Evolutionary conservation across 2,797 vertebrate species (phyloP), one percentile per base, ranked within the genome.

Genomic region (Alfaro cultratus): DNA sequence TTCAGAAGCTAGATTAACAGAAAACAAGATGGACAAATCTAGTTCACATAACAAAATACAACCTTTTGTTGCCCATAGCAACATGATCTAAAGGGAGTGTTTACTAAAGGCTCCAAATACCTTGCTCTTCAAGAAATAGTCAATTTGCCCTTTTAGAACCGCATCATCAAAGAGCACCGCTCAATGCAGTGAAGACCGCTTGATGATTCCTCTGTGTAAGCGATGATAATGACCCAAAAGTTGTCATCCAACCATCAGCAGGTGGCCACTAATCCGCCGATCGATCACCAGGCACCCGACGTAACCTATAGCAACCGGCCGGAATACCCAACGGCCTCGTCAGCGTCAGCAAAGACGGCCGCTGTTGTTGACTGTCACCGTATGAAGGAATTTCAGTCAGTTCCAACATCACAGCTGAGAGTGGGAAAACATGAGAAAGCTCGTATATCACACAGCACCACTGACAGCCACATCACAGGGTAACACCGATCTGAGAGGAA

Each of bases 251-350:
- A 4, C 76, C 77, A 55, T 79, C 82, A 74, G 74, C 71, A 64
- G 79, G 71, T 39, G 80, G 68, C 60, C 75, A 81, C 85, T 90
- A 75, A 70, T 83, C 74, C 80, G 78, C 12, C 53, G 79, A 91
- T 91, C 26, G 74, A 90, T 88, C 88, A 86, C 85, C 80, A 80
- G 71, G 86, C 88, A 81, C 76, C 74, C 74, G 51, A 76, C 31
- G 45, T 79, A 57, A n/a, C 82, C 81, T 81, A 84, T 36, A 78
- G 80, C 81, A 82, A 71, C 75, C 64, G 82, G 79, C 81, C 76
- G 51, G 78, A 81, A 85, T 78, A 87, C 88, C 87, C 87, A 79
- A 18, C 41, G 78, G 88, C 79, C 80, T 55, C 12, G 5, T 91
- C 77, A 41, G 31, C 36, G 1, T 76, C 77, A 47, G 73, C 46